Base-by-base conservation (phyloP, 2,888 invertebrate species). In the Erynnis tages region DNA sequence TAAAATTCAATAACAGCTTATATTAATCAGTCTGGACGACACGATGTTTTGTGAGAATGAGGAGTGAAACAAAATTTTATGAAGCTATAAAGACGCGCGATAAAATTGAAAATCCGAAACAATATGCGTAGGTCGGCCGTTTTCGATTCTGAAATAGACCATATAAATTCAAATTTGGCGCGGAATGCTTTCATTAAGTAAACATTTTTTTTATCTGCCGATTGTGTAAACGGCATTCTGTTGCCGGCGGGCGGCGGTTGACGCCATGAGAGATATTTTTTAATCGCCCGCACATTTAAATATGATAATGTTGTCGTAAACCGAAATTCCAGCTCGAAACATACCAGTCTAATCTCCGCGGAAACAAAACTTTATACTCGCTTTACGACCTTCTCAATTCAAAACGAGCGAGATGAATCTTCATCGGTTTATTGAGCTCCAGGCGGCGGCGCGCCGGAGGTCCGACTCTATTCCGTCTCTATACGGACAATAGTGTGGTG, bases 161-260 rank as follows among this genome's bases (percentile, higher is more conserved):
- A 64, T 73, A 71, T 70, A 76, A 71, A 78, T 73, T 74, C 71
- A 72, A 74, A 80, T 76, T 75, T 72, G 71, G 73, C 66, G 66
- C 63, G 43, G 69, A 67, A 63, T 60, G 61, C 62, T 69, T 72
- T 69, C 68, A 69, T 76, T 75, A 74, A 73, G 69, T 65, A 66
- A 73, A 77, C 70, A 73, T 66, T 70, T 74, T 66, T 67, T 66
- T 72, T 70, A 70, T 60, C 58, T 55, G 52, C 37, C 62, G 64
- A 66, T 65, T 66, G 66, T 64, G 67, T 56, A 68, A 72, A 67
- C 63, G 61, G 62, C 14, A 35, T 65, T 65, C 61, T 58, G 61
- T 58, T 59, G 61, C 54, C 58, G 59, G 47, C 43, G 35, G 13
- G 58, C 58, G 59, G 47, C 43, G 35, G 13, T 58, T 54, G 54